phyloP scores from a whole-genome alignment of 35 echinoderm and acorn worm genomes.

The Holothuria glaberrima region DNA sequence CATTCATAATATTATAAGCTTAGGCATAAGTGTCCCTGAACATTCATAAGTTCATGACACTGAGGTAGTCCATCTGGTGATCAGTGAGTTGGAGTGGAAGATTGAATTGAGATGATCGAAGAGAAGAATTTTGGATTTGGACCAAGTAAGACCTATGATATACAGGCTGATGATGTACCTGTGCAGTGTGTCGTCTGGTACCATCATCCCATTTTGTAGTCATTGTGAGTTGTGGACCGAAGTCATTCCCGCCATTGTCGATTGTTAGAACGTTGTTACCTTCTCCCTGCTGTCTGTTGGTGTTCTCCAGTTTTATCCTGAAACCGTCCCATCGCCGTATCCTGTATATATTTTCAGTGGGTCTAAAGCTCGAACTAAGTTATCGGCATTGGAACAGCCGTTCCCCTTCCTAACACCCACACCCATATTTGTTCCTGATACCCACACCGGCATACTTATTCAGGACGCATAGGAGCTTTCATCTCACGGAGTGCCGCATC shows the following conservation, averaged over 20 bases:
- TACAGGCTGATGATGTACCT: neutral
- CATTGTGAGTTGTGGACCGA: neutral
- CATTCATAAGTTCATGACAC: neutral
- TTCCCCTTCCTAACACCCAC: neutral
- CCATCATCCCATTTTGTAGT: neutral
- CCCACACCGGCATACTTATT: too few relatives aligned
- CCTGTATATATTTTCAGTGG: neutral
- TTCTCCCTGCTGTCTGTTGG: neutral
- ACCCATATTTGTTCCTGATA: neutral
- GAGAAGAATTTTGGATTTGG: neutral
- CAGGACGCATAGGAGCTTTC: too few relatives aligned
- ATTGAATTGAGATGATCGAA: neutral
- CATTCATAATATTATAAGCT: neutral
- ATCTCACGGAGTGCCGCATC: too few relatives aligned
- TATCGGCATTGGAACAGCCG: neutral
- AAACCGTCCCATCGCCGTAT: neutral
- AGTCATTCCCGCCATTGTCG: neutral
- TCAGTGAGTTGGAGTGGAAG: neutral
- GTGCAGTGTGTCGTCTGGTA: neutral
- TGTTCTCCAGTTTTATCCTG: neutral
- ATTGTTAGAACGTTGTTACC: neutral
- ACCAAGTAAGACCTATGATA: neutral
- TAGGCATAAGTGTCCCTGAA: slow-evolving; percentile 8
- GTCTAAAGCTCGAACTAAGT: neutral
- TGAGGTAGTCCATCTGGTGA: slow-evolving; percentile 1